Base-by-base conservation (phyloP, 2,888 invertebrate species). In the Hypselothyrea guttata region DNA sequence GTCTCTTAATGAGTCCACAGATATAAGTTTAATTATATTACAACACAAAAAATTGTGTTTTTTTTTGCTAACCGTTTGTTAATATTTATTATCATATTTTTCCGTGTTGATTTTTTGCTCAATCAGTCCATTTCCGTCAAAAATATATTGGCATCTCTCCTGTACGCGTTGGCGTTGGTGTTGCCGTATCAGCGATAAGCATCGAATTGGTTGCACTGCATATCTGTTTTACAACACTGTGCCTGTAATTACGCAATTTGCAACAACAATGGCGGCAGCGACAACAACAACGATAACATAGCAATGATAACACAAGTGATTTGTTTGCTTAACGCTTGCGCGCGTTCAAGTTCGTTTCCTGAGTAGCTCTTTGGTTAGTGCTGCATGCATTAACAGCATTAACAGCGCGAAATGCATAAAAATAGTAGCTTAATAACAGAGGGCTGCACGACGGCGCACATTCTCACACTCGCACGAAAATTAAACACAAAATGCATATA, bases 281-380 rank as follows among this genome's bases (percentile, higher is more conserved):
- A 11, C 16, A 38, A 33, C 31, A 30, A 41, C 30, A 30, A 22
- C 28, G 31, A 4, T 31, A 15, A 27, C 9, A 12, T 34, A 38
- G 45, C 33, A 40, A 40, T 63, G 63, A 72, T 64, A 71, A 55
- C 57, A 48, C 30, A 41, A 48, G 45, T 72, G 58, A 58, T 71
- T 72, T 59, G 56, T 54, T 49, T 34, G 69, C 31, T 73, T 59
- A 68, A 72, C 73, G 81, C 65, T 64, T 64, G 81, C 77, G 35
- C 75, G 84, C 71, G 53, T 66, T 74, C 74, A 84, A 84, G 84
- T 84, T 78, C 81, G 78, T 64, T 78, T 84, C 81, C 74, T 62
- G 71, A 84, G 68, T 81, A n/a, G n/a, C 71, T 73, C 38, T 71
- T 69, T 77, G 60, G 54, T 58, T n/a, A n/a, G n/a, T n/a, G n/a